A percentile compares a stretch with the other conserved stretches of the same genome.
Conservation (phyloP, 2,113 vertebrate species). For the Malurus cyaneus region DNA sequence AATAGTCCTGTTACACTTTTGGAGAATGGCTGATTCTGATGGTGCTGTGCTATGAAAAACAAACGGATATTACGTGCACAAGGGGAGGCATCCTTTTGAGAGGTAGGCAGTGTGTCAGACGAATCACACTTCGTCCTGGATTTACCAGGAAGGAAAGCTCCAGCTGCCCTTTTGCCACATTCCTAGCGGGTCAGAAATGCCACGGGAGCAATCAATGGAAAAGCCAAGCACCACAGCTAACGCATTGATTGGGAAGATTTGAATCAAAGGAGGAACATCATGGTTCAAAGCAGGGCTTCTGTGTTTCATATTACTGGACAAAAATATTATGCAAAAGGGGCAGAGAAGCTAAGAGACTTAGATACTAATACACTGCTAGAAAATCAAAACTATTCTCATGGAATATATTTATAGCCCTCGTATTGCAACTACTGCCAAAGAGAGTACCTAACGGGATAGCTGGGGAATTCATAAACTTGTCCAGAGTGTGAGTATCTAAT, state of each 20-base stretch:
- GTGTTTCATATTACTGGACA: not conserved
- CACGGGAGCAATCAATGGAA: conserved; percentile 30
- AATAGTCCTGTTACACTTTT: not conserved
- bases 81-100: not conserved
- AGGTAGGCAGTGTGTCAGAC: not conserved
- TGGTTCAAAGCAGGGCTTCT: not conserved
- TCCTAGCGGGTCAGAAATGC: conserved; percentile 30
- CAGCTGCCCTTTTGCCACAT: conserved; percentile 46
- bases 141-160: not conserved
- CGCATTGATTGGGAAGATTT: not conserved
- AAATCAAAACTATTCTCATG: not conserved
- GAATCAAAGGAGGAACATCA: not conserved
- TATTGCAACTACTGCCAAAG: not conserved
- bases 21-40: not conserved
- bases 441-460: not conserved
- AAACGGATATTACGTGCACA: not conserved
- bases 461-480: not conserved
- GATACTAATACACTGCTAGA: not conserved
- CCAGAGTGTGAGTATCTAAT: not conserved
- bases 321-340: not conserved
- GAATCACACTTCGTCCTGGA: conserved; percentile 8
- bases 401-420: not conserved
- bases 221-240: not conserved
- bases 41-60: not conserved
- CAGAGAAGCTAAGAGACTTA: conserved; percentile 17